Evolutionary conservation across 2,888 invertebrate genomes (phyloP).

Genomic region (Hyalella azteca): DNA sequence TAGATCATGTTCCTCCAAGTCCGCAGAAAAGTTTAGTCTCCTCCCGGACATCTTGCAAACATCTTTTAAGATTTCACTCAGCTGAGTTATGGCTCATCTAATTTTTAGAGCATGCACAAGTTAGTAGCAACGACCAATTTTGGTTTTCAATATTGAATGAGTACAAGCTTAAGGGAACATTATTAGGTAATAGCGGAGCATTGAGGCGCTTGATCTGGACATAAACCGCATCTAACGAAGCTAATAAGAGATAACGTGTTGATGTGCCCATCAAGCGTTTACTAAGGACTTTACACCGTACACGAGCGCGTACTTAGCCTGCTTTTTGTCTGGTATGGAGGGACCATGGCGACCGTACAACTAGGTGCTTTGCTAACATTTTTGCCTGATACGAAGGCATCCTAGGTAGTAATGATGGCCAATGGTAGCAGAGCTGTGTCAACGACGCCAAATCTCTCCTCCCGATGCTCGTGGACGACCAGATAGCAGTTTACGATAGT

Average conservation of each 20-base stretch:
- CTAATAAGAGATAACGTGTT: conserved; percentile 32
- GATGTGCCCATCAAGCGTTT: conserved; percentile 25
- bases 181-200: conserved; percentile 24
- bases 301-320: not conserved
- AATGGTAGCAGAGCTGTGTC: not conserved
- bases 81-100: too few relatives aligned
- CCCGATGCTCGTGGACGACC: conserved; percentile 1
- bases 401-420: conserved; percentile 7
- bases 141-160: conserved; percentile 25
- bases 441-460: conserved; percentile 1
- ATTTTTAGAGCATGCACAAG: too few relatives aligned
- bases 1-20: too few relatives aligned
- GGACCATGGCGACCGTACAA: not conserved
- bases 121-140: not conserved
- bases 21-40: too few relatives aligned
- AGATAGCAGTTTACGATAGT: conserved; percentile 1
- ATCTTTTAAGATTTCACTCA: too few relatives aligned
- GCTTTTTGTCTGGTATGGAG: conserved; percentile 2
- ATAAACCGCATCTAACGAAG: conserved; percentile 29
- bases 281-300: conserved; percentile 30
- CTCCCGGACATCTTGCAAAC: too few relatives aligned
- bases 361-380: conserved; percentile 5
- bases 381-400: conserved; percentile 31
- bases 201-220: conserved; percentile 4
- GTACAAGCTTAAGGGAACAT: conserved; percentile 3